Evolutionary conservation across 2,888 invertebrate species (phyloP).

Genomic region (Hyposoter didymator): DNA sequence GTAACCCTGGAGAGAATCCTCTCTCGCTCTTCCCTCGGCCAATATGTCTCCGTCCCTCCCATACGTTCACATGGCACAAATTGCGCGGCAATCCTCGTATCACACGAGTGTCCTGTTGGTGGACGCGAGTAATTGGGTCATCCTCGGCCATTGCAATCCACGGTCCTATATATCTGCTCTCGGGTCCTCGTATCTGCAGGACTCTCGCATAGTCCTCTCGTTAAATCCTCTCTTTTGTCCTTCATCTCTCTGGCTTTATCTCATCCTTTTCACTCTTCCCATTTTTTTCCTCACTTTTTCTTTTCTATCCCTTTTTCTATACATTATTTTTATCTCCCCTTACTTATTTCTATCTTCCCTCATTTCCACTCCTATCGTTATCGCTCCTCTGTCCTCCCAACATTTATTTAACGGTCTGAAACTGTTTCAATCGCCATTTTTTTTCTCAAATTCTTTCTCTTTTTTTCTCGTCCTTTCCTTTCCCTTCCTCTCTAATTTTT

Average conservation of each 20-base stretch:
- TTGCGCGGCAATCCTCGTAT: conserved; percentile 30
- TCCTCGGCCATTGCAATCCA: conserved; percentile 51
- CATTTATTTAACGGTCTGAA: background rate
- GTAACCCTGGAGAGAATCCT: conserved; percentile 28
- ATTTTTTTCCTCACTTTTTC: background rate
- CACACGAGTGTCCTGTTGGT: conserved; percentile 48
- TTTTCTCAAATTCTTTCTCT: background rate
- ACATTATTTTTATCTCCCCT: background rate
- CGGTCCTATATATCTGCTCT: background rate
- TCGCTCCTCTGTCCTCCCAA: background rate
- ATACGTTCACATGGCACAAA: conserved; percentile 33
- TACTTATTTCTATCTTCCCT: conserved; percentile 5
- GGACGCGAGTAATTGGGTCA: conserved; percentile 67
- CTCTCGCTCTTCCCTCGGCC: conserved; percentile 24
- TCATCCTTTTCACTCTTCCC: background rate
- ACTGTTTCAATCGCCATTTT: background rate
- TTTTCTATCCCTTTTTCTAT: background rate
- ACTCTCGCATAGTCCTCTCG: conserved; percentile 23
- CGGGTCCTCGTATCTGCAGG: conserved; percentile 20
- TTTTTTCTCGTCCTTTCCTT: background rate
- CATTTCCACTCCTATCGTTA: background rate
- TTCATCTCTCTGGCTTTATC: background rate
- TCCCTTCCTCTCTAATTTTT: no score
- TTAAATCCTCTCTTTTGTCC: conserved; percentile 18
- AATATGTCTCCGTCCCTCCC: conserved; percentile 2